Percentiles rank a stretch among this genome's conserved stretches.
Evolutionary conservation across 2,797 vertebrate species (phyloP).

Genomic region (Salarias fasciatus): DNA sequence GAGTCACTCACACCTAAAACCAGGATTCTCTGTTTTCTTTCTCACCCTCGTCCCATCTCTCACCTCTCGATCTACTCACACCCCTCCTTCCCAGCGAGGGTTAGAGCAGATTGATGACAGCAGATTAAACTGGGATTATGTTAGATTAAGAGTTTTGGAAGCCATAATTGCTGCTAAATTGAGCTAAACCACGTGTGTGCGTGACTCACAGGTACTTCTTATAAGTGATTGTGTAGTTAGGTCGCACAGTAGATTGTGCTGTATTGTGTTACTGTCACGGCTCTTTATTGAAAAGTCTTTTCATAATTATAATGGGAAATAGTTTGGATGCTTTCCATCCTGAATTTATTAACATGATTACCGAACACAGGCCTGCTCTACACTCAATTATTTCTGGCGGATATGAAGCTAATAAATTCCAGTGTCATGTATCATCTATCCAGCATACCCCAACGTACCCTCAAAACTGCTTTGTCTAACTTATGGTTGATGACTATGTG

Average conservation of each 20-base stretch:
- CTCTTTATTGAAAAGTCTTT: background rate
- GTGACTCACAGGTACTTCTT: constrained; percentile 20
- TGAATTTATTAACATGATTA: background rate
- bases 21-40: constrained; percentile 17
- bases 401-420: too few species aligned
- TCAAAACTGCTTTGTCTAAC: too few species aligned
- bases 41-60: background rate
- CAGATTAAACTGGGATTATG: constrained; percentile 59
- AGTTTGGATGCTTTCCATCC: constrained; percentile 6
- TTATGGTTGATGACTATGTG: too few species aligned
- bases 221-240: constrained; percentile 15
- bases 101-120: constrained; percentile 53
- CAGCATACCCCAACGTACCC: too few species aligned
- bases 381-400: too few species aligned
- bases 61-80: constrained; percentile 24
- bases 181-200: constrained; percentile 32
- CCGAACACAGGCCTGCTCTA: background rate
- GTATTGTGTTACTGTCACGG: constrained; percentile 3
- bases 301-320: constrained; percentile 5
- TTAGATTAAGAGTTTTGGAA: constrained; percentile 50
- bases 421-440: too few species aligned
- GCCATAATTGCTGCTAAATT: constrained; percentile 39
- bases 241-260: background rate
- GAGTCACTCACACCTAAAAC: constrained; percentile 6
- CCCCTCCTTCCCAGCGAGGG: constrained; percentile 26